These are phyloP conservation scores for Propsilocerus akamusi DNA, from an alignment of 1,140 invertebrate genomes.

Conservation along the genomic window DNA sequence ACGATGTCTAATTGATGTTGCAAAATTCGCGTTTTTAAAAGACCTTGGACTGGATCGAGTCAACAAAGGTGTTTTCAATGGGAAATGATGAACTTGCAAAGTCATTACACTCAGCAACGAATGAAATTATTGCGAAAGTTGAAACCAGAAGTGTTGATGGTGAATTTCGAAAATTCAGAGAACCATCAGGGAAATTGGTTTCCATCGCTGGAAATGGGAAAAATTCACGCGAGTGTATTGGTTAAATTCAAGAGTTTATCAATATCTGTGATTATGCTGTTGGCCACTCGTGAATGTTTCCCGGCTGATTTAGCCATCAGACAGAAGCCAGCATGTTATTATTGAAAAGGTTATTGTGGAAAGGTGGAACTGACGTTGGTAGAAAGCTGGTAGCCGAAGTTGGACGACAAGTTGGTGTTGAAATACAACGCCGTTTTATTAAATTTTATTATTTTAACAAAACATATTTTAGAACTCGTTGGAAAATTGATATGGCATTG, in stretches of 20 bases:
- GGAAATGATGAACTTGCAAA: conserved; percentile 60
- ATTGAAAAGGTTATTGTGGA: conserved; percentile 71
- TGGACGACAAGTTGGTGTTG: conserved; percentile 66
- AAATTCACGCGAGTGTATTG: conserved; percentile 74
- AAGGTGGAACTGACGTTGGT: conserved; percentile 77
- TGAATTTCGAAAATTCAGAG: conserved; percentile 67
- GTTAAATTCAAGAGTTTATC: conserved; percentile 94
- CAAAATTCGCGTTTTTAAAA: conserved; percentile 78
- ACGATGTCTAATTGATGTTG: conserved; percentile 47
- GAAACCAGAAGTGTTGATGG: conserved; percentile 52
- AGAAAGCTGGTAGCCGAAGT: conserved; percentile 55
- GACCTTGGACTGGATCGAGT: conserved; percentile 61
- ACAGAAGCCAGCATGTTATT: conserved; percentile 76
- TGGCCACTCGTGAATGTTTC: conserved; percentile 80
- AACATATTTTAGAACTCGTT: conserved; percentile 80
- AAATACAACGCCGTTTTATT: conserved; percentile 89
- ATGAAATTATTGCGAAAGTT: conserved; percentile 75
- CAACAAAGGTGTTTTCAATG: conserved; percentile 77
- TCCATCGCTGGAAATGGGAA: conserved; percentile 91
- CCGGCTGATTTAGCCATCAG: conserved; percentile 81
- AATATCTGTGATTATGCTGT: conserved; percentile 98
- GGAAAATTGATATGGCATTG: conserved; percentile 89
- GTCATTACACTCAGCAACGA: conserved; percentile 67
- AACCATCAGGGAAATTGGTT: conserved; percentile 75
- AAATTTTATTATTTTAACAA: no score